These are phyloP conservation scores for Sebastes hopkinsi DNA, from an alignment of 2,797 vertebrate genomes.

Conservation along the genomic window DNA sequence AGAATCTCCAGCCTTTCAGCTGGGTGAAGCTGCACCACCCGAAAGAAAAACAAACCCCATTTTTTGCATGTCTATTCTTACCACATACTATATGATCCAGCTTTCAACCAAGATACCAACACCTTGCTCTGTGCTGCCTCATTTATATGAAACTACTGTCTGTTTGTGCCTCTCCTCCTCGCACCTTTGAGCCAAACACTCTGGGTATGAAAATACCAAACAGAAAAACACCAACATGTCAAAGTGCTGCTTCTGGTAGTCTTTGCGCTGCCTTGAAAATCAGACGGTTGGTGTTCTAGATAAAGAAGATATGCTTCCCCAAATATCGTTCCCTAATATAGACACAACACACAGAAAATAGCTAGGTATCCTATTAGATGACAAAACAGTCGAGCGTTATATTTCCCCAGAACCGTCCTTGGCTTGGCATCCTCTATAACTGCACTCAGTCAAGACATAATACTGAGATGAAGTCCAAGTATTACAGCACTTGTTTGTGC, in stretches of 20 bases:
- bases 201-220: conserved; percentile 10
- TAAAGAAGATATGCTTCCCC: neutral
- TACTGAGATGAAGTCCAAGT: neutral
- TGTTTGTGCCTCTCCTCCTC: neutral
- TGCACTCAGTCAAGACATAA: neutral
- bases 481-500: neutral
- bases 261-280: neutral
- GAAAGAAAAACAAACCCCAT: neutral
- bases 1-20: neutral
- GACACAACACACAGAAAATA: neutral
- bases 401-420: neutral
- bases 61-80: conserved; percentile 5
- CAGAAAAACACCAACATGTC: conserved; percentile 7
- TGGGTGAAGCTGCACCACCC: neutral
- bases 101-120: conserved; percentile 19
- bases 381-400: neutral
- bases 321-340: neutral
- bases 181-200: neutral
- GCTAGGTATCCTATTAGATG: neutral
- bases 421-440: neutral
- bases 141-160: conserved; percentile 17
- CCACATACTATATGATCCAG: neutral
- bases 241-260: neutral
- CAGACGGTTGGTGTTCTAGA: neutral
- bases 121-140: conserved; percentile 17